A percentile compares a stretch with the other conserved stretches of the same genome.
Conservation (phyloP, 2,888 invertebrate genomes). For the Euphydryas editha region DNA sequence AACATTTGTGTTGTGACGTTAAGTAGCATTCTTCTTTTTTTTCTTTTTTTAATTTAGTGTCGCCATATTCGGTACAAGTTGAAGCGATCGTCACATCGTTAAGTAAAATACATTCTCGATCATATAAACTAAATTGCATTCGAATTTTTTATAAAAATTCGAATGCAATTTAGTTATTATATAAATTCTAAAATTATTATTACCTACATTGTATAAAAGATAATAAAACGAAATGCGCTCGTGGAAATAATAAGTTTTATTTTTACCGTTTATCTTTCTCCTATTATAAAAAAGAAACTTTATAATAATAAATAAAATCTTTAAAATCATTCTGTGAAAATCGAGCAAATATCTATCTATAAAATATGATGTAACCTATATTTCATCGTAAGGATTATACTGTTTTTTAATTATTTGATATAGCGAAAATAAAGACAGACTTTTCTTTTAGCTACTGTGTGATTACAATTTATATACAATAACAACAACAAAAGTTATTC, state of each 20-base stretch:
- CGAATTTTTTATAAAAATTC: neutral
- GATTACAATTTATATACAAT: slow-evolving; percentile 3
- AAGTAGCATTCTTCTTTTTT: slow-evolving; percentile 58
- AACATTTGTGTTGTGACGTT: slow-evolving; percentile 62
- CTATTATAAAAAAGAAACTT: neutral
- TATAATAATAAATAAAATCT: too few species aligned
- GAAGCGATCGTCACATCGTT: slow-evolving; percentile 70
- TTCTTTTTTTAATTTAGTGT: slow-evolving; percentile 63
- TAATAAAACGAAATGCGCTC: neutral
- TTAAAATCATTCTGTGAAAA: too few species aligned
- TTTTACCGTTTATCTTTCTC: neutral
- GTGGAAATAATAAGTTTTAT: neutral
- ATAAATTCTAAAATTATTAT: neutral
- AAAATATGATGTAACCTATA: too few species aligned
- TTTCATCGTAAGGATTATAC: too few species aligned
- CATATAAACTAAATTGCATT: neutral
- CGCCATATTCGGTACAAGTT: slow-evolving; percentile 55
- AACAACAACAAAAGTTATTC: neutral
- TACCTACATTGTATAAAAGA: neutral
- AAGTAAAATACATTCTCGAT: slow-evolving; percentile 52
- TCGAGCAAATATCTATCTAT: too few species aligned
- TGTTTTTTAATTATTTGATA: neutral
- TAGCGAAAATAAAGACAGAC: neutral
- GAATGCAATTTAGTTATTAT: too few species aligned
- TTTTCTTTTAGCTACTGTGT: neutral